Evolutionary conservation across 2,888 invertebrate species (phyloP), one percentile per base, ranked within the genome.

Genomic region (Oscheius onirici): DNA sequence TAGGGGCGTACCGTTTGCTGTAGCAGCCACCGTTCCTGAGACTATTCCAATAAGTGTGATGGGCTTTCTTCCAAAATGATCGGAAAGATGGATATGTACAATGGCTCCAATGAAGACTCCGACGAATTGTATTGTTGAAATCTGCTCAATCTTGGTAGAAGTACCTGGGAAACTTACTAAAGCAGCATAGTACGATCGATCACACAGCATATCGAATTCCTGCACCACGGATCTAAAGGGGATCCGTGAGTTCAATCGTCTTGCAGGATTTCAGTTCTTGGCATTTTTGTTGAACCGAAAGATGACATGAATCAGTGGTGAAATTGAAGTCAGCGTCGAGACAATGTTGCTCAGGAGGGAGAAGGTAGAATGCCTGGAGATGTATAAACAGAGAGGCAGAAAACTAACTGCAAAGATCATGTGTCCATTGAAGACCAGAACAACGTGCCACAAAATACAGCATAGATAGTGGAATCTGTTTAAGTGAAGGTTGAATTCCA

Each of bases 71-170:
- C 80, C 80, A 52, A 80, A 76, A 58, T 74, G 71, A 55, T 80
- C 80, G 13, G 75, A 77, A 40, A 79, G 20, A 51, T 77, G 77
- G 2, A 78, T 79, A 46, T 75, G 79, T 60, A 67, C 61, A 10
- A 80, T 26, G n/a, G 80, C 71, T 24, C 80, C 80, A 10, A 77
- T 26, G 3, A 80, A 57, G 5, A 80, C 79, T 3, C 80, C 80
- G 17, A 76, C 43, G 70, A 80, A 80, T 51, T 80, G 79, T 41
- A 76, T 71, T 8, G 79, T 79, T 49, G 79, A 71, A 10, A 77
- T 65, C 72, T 75, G 3, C 0, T 51, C 20, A 40, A 51, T 40
- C 2, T 10, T n/a, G 8, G 13, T 10, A 40, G 17, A 40, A 13
- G 3, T 17, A 15, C 40, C 54, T 54, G 5, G 20, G 11, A 10